A percentile compares a stretch with the other conserved stretches of the same genome.
Conservation (phyloP, 2,797 vertebrate genomes). For the Semaprochilodus insignis region DNA sequence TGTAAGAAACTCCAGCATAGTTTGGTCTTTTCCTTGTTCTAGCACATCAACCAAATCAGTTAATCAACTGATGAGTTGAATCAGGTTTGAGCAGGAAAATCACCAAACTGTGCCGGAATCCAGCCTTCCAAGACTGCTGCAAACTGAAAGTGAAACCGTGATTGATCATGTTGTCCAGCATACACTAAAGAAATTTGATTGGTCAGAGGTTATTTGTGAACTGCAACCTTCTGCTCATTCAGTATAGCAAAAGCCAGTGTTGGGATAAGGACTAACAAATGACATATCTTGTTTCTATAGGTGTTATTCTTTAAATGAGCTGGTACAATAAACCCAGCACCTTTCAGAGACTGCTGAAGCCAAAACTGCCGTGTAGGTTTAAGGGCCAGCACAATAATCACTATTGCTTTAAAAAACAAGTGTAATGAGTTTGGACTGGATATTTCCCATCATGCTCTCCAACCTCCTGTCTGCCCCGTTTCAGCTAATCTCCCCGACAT, state of each 20-base stretch:
- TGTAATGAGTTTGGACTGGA: conserved; percentile 36
- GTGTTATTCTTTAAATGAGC: neutral
- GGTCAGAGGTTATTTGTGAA: neutral
- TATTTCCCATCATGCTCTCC: conserved; percentile 54
- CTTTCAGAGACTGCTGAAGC: neutral
- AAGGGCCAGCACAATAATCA: conserved; percentile 1
- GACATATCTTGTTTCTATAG: neutral
- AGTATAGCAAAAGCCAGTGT: neutral
- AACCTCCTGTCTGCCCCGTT: conserved; percentile 36
- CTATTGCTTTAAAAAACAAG: conserved; percentile 51
- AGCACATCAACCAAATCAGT: no score
- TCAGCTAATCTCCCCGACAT: conserved; percentile 54
- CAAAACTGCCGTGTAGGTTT: neutral
- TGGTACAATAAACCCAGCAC: neutral
- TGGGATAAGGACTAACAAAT: neutral
- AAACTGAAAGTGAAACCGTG: neutral
- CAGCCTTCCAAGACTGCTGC: no score
- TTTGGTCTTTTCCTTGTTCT: no score
- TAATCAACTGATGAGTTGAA: no score
- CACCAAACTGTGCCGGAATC: no score
- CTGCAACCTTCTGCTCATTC: neutral
- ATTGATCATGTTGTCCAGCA: neutral
- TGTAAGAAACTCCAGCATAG: no score
- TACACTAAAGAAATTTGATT: neutral
- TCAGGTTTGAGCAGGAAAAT: no score